Evolutionary conservation across 2,888 invertebrate genomes (phyloP), one percentile per base, ranked within the genome.

Genomic region (Protophormia terraenovae): DNA sequence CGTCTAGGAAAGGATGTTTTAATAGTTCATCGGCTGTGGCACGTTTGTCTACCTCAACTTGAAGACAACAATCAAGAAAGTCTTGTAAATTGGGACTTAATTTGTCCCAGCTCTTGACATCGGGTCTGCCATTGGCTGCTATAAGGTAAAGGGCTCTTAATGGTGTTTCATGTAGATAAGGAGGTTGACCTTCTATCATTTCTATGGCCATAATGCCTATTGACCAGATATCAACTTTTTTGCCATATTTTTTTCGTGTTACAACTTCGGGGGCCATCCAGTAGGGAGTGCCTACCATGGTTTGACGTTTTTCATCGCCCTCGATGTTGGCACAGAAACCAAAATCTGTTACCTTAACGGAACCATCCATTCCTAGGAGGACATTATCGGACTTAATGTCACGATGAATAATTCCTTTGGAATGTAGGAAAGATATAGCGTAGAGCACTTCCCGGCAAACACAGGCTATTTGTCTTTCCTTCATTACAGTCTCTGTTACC

Each of bases 331-430:
- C 99, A 93, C 98, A 99, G 93, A 99, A 99, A 8, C 99, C 99
- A 93, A 99, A 99, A 93, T 99, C 99, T 0, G 97, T 98, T 0
- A 98, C 97, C 94, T 98, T 98, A 0, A 98, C 97, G 0, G 95
- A 94, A 1, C 98, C 98, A 89, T 97, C 96, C 97, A 98, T 97
- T 19, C 98, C 98, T 2, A 99, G 94, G 2, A 99, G 94, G 14
- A 99, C 96, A 92, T 99, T 99, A 93, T 99, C 99, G n/a, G 98
- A 98, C 92, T 99, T 99, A 80, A 99, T 98, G 91, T 99, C 98
- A 86, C 99, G 94, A 91, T 98, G 98, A 88, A 98, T 98, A 47
- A 98, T 98, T 14, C 97, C 97, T 92, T 96, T 96, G 60, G 95
- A 95, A 92, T 98, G 98, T 14, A 98, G 94, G 93, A 98, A 99